These are phyloP conservation scores for Nephila pilipes DNA, from an alignment of 1,140 invertebrate species.

Conservation along the genomic window DNA sequence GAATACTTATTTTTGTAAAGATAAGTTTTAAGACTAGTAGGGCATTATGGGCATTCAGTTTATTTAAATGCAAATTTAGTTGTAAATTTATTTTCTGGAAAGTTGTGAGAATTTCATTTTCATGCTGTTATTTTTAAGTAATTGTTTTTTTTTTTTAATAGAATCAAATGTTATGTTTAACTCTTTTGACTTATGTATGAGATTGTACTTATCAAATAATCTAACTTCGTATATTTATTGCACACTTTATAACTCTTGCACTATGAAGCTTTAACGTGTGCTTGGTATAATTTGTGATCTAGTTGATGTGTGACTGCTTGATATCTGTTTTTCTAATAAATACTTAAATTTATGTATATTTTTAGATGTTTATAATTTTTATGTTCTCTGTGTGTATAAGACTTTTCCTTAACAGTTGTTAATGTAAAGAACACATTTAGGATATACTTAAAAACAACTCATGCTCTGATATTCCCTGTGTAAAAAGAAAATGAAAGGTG, in stretches of 20 bases:
- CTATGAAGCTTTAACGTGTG: neutral
- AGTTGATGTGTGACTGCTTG: neutral
- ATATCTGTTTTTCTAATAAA: neutral
- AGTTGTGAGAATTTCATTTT: no score
- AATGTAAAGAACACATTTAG: neutral
- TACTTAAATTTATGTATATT: constrained; percentile 7
- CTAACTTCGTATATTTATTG: neutral
- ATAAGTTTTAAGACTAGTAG: no score
- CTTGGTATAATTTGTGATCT: neutral
- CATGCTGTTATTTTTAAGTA: no score
- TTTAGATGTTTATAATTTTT: neutral
- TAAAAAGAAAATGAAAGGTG: neutral
- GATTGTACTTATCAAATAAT: neutral
- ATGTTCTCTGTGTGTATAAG: neutral
- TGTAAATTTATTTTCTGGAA: no score
- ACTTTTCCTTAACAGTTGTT: neutral
- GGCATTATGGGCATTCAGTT: no score
- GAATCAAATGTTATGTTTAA: no score
- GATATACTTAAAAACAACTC: neutral
- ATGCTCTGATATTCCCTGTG: neutral
- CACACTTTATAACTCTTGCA: neutral
- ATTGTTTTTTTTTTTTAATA: no score
- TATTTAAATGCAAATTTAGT: no score
- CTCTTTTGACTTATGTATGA: neutral
- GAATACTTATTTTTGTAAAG: no score